A percentile compares a stretch with the other conserved stretches of the same genome.
Conservation (phyloP, 2,113 vertebrate genomes). For the Scomber colias region DNA sequence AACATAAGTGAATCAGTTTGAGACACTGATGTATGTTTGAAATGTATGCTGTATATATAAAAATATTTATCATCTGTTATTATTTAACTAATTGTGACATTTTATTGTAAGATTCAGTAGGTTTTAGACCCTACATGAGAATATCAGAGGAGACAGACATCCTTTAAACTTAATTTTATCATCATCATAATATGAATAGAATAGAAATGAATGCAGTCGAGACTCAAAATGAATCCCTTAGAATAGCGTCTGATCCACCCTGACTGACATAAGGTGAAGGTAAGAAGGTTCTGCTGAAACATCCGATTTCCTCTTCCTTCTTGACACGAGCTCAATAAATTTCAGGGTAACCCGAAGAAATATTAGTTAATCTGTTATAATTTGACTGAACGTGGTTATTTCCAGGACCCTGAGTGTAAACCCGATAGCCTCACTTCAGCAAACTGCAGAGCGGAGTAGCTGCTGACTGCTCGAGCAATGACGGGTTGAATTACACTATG, state of each 20-base stretch:
- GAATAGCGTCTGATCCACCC: slow-evolving; percentile 22
- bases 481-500: slow-evolving; percentile 73
- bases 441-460: slow-evolving; percentile 50
- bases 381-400: slow-evolving; percentile 69
- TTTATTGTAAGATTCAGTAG: background rate
- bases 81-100: background rate
- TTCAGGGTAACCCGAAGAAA: slow-evolving; percentile 43
- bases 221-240: slow-evolving; percentile 28
- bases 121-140: background rate
- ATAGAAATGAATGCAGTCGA: slow-evolving; percentile 20
- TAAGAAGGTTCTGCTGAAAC: slow-evolving; percentile 36
- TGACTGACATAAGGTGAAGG: slow-evolving; percentile 30
- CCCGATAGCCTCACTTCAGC: slow-evolving; percentile 61
- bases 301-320: slow-evolving; percentile 54
- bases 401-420: slow-evolving; percentile 54
- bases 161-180: background rate
- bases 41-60: no score
- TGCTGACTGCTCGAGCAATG: slow-evolving; percentile 54
- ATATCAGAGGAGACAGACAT: slow-evolving; percentile 1
- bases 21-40: background rate
- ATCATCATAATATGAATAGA: slow-evolving; percentile 20
- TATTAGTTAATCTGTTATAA: slow-evolving; percentile 52
- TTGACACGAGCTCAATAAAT: slow-evolving; percentile 50
- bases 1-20: background rate
- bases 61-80: background rate